These are phyloP conservation scores for Cyclargus thomasi DNA, from an alignment of 1,140 invertebrate genomes.

Conservation along the genomic window DNA sequence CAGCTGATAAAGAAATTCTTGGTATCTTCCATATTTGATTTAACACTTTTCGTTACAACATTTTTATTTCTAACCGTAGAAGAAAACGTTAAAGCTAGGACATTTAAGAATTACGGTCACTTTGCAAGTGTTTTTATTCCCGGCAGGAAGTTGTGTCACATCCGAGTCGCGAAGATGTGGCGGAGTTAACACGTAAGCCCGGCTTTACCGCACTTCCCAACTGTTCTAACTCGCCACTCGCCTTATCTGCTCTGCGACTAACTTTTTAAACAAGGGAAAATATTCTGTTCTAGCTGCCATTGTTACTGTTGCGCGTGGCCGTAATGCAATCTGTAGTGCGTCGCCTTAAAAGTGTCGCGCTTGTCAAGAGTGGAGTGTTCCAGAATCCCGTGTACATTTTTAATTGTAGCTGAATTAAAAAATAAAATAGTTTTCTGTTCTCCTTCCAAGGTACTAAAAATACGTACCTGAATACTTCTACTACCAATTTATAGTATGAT, in stretches of 20 bases:
- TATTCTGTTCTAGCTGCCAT: background rate
- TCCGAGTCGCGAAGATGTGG: conserved; percentile 8
- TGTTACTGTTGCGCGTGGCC: background rate
- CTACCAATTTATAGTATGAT: too few species aligned
- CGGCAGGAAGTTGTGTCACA: background rate
- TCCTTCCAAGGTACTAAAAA: too few species aligned
- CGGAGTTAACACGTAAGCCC: background rate
- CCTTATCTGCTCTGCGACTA: background rate
- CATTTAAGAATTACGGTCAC: background rate
- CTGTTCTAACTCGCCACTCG: background rate
- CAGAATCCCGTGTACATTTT: too few species aligned
- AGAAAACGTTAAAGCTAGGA: background rate
- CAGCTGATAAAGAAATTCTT: too few species aligned
- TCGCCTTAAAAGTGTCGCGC: too few species aligned
- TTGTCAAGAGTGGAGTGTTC: too few species aligned
- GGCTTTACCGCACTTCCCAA: conserved; percentile 5
- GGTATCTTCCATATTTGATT: too few species aligned
- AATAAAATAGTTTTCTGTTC: too few species aligned
- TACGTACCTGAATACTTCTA: too few species aligned
- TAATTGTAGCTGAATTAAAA: too few species aligned
- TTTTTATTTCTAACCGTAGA: background rate
- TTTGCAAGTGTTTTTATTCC: conserved; percentile 4
- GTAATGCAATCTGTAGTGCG: too few species aligned
- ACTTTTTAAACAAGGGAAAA: conserved; percentile 1
- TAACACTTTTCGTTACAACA: background rate